phyloP scores from a whole-genome alignment of 2,113 vertebrate species.

The Antechinus flavipes region DNA sequence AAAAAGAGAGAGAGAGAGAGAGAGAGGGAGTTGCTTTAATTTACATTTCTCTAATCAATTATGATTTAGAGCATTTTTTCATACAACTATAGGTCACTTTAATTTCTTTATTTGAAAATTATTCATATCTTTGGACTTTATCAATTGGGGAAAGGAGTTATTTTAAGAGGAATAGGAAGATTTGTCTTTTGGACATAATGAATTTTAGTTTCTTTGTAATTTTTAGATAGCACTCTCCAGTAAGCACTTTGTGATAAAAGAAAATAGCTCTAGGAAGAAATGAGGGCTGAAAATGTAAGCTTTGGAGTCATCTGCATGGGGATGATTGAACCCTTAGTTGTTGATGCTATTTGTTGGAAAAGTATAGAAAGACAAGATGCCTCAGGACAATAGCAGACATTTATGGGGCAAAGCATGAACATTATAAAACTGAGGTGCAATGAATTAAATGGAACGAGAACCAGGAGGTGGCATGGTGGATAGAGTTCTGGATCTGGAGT shows the following conservation, averaged over 20 bases:
- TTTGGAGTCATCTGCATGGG: neutral
- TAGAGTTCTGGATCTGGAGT: neutral
- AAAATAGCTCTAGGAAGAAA: neutral
- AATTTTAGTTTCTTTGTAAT: neutral
- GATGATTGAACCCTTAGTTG: neutral
- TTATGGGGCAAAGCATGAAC: neutral
- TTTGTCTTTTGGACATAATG: neutral
- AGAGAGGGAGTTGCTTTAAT: too few relatives aligned
- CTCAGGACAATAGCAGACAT: neutral
- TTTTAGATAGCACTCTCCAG: neutral
- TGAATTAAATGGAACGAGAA: neutral
- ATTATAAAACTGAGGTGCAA: neutral
- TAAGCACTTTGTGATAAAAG: neutral
- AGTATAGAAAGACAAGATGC: neutral
- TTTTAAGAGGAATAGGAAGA: neutral
- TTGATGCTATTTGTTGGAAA: neutral
- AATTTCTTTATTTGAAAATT: too few relatives aligned
- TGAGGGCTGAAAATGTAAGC: neutral
- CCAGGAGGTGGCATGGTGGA: neutral
- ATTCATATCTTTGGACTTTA: too few relatives aligned
- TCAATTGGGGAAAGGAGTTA: neutral
- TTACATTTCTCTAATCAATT: too few relatives aligned
- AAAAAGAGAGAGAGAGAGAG: too few relatives aligned
- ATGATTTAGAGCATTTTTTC: too few relatives aligned
- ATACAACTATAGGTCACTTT: too few relatives aligned